phyloP scores from a whole-genome alignment of 2,888 invertebrate species.

The Drosophila histrio region DNA sequence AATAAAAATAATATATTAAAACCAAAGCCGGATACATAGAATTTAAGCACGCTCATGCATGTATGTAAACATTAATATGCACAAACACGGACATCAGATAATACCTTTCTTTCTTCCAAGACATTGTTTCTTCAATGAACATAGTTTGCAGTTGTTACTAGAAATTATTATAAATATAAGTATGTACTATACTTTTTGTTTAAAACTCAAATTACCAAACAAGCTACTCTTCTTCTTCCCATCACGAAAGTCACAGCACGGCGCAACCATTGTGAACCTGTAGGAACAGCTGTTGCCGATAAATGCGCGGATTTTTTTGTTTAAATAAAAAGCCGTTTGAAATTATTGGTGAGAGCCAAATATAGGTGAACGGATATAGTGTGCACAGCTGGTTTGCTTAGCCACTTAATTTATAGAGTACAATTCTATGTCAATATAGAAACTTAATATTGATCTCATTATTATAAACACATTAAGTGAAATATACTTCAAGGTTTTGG shows the following conservation, averaged over 20 bases:
- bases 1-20: not conserved
- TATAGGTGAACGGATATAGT: no score
- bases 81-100: not conserved
- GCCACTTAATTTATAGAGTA: not conserved
- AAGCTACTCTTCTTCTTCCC: conserved; percentile 19
- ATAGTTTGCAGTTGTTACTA: conserved; percentile 12
- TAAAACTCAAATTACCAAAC: conserved; percentile 20
- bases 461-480: no score
- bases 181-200: not conserved
- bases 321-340: not conserved
- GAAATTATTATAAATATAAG: not conserved
- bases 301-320: conserved; percentile 25
- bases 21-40: not conserved
- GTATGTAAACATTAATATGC: not conserved
- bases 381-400: not conserved
- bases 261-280: not conserved
- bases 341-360: not conserved
- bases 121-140: conserved; percentile 53
- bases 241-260: conserved; percentile 13
- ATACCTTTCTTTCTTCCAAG: conserved; percentile 65
- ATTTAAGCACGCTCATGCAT: not conserved
- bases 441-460: no score
- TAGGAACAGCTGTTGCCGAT: conserved; percentile 29
- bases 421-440: not conserved
- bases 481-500: no score